Conservation (phyloP, 2,888 invertebrate genomes). For the Parnassius glacialis region DNA sequence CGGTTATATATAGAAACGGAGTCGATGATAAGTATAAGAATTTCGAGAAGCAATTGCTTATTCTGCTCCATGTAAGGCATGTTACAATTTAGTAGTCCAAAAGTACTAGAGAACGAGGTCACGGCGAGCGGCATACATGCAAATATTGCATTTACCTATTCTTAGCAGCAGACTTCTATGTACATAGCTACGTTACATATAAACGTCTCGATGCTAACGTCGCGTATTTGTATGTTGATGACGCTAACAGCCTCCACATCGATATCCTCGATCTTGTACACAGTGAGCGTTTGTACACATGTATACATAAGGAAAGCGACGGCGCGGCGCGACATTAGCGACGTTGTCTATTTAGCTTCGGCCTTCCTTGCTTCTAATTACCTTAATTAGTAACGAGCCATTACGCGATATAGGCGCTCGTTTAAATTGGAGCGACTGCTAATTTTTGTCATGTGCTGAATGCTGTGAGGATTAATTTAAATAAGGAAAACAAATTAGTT, state of each 20-base stretch:
- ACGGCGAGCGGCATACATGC: slow-evolving; percentile 60
- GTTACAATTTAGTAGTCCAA: slow-evolving; percentile 69
- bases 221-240: slow-evolving; percentile 40
- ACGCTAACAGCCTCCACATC: slow-evolving; percentile 37
- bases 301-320: slow-evolving; percentile 30
- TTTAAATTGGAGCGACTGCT: slow-evolving; percentile 72
- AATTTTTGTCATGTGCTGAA: slow-evolving; percentile 69
- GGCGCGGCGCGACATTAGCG: slow-evolving; percentile 34
- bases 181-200: slow-evolving; percentile 27
- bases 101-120: slow-evolving; percentile 53
- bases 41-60: slow-evolving; percentile 39
- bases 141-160: slow-evolving; percentile 65
- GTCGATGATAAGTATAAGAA: background rate
- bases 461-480: slow-evolving; percentile 67
- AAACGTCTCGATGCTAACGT: slow-evolving; percentile 51
- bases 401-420: slow-evolving; percentile 60
- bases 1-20: too few relatives aligned
- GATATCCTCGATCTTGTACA: slow-evolving; percentile 34
- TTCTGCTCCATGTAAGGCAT: slow-evolving; percentile 59
- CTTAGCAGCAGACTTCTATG: slow-evolving; percentile 49
- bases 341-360: slow-evolving; percentile 37
- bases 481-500: slow-evolving; percentile 63
- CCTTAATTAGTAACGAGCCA: slow-evolving; percentile 69
- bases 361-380: slow-evolving; percentile 61
- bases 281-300: slow-evolving; percentile 28